phyloP scores from a whole-genome alignment of 2,888 invertebrate genomes.

The Zaprionus lineosus region DNA sequence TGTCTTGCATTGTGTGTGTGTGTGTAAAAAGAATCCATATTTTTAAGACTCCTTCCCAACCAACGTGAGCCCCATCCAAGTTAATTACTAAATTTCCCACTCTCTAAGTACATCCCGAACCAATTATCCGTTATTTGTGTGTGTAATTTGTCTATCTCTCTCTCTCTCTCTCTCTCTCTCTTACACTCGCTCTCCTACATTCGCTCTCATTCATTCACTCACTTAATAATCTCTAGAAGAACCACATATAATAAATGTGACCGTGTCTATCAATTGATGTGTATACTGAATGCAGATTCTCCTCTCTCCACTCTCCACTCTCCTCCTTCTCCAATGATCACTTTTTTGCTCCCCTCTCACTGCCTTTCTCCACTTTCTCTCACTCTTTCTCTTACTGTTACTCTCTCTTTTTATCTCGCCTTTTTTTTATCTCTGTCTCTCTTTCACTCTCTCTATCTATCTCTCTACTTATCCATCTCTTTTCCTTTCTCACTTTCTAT shows the following conservation, averaged over 20 bases:
- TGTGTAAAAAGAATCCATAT: slow-evolving; percentile 22
- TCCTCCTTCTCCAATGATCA: slow-evolving; percentile 6
- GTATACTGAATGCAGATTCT: slow-evolving; percentile 47
- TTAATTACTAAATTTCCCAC: slow-evolving; percentile 12
- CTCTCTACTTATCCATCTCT: slow-evolving; percentile 5
- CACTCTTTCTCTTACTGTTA: slow-evolving; percentile 7
- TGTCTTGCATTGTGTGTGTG: slow-evolving; percentile 49
- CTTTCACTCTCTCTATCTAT: slow-evolving; percentile 1
- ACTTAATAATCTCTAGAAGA: neutral
- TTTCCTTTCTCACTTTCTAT: slow-evolving; percentile 14
- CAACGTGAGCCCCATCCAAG: slow-evolving; percentile 10
- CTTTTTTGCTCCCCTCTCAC: neutral
- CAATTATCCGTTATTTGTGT: slow-evolving; percentile 35
- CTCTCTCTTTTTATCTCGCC: slow-evolving; percentile 17
- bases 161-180: slow-evolving; percentile 5
- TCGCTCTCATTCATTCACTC: neutral
- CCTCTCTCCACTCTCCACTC: slow-evolving; percentile 1
- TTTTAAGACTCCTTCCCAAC: neutral
- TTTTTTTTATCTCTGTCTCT: slow-evolving; percentile 20
- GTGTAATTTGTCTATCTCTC: slow-evolving; percentile 19
- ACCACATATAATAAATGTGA: slow-evolving; percentile 22
- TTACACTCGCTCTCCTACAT: slow-evolving; percentile 1
- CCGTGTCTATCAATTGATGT: slow-evolving; percentile 47
- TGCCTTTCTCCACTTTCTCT: slow-evolving; percentile 10
- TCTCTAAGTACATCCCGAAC: slow-evolving; percentile 5